Percentiles rank a stretch among this genome's conserved stretches.
Evolutionary conservation across 1,140 invertebrate species (phyloP).

Genomic region (Micrasema minimum): DNA sequence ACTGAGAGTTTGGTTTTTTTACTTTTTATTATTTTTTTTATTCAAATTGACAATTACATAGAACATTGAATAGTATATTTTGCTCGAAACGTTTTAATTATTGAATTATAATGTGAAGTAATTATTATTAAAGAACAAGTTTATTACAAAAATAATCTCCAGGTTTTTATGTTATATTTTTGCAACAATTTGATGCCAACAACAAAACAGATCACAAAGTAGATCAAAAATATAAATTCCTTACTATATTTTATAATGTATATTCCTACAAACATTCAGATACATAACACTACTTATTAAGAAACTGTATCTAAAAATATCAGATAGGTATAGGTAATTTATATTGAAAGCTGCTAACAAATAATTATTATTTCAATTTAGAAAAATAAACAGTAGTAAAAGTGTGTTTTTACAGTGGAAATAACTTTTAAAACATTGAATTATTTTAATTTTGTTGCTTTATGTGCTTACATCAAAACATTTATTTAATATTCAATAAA

Average conservation of each 20-base stretch:
- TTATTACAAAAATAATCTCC: conserved; percentile 31
- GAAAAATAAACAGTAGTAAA: too few relatives aligned
- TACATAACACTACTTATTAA: too few relatives aligned
- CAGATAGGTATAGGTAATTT: too few relatives aligned
- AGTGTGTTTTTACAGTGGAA: too few relatives aligned
- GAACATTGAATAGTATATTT: conserved; percentile 18
- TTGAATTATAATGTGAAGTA: neutral
- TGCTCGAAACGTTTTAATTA: neutral
- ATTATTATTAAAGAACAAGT: conserved; percentile 27
- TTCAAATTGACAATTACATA: conserved; percentile 25
- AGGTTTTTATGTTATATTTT: conserved; percentile 4
- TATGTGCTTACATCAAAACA: too few relatives aligned
- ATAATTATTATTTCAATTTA: too few relatives aligned
- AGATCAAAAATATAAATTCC: conserved; percentile 18
- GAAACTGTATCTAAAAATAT: too few relatives aligned
- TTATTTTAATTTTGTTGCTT: too few relatives aligned
- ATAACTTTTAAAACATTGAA: too few relatives aligned
- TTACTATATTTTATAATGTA: neutral
- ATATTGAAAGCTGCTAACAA: too few relatives aligned
- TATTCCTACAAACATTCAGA: too few relatives aligned
- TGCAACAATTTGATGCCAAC: conserved; percentile 2
- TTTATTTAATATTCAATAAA: too few relatives aligned
- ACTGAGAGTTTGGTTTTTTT: conserved; percentile 6
- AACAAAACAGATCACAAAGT: neutral
- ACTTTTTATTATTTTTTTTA: conserved; percentile 18